These are phyloP conservation scores for Cynocephalus volans DNA, from an alignment of 2,113 vertebrate genomes.

Conservation along the genomic window DNA sequence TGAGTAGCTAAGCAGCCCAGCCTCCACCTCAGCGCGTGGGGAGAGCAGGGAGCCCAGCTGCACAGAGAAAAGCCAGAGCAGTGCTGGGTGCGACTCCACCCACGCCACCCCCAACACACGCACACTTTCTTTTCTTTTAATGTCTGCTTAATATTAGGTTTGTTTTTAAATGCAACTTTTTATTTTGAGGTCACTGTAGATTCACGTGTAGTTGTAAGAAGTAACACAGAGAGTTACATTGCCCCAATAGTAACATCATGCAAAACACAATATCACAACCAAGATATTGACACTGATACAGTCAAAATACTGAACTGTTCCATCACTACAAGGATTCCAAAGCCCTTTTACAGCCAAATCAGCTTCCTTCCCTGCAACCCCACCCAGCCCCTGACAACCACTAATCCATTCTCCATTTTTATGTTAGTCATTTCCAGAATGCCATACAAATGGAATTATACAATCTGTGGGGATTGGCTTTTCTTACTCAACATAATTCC, in stretches of 20 bases:
- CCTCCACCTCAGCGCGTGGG: background rate
- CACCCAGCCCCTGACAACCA: background rate
- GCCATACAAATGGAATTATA: background rate
- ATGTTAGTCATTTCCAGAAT: background rate
- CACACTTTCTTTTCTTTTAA: background rate
- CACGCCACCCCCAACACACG: too few relatives aligned
- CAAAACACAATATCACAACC: background rate
- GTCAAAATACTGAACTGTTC: background rate
- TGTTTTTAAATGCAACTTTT: background rate
- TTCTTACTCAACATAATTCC: background rate
- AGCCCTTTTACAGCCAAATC: background rate
- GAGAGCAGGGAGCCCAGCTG: background rate
- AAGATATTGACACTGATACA: background rate
- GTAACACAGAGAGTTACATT: background rate
- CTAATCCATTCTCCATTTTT: background rate
- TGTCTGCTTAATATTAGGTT: background rate
- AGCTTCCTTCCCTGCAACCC: too few relatives aligned
- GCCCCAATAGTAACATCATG: background rate
- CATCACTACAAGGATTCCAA: background rate
- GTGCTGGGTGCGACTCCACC: background rate
- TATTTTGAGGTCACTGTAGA: background rate
- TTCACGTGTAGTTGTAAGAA: background rate
- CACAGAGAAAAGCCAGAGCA: rapidly evolving
- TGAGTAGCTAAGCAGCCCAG: background rate
- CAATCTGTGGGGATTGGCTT: background rate